Conservation (phyloP, 1,140 invertebrate genomes). For the Monochamus saltuarius region DNA sequence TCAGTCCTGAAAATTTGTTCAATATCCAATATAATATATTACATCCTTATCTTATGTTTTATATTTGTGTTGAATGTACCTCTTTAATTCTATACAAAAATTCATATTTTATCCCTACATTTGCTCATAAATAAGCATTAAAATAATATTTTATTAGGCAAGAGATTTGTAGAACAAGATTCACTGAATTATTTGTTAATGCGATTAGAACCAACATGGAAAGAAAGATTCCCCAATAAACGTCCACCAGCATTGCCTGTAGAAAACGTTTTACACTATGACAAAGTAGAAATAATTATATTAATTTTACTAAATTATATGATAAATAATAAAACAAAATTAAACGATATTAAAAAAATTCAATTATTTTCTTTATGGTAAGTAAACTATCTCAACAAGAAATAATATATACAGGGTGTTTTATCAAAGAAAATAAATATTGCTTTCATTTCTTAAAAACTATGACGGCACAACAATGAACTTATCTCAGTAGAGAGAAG, state of each 20-base stretch:
- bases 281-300: constrained; percentile 10
- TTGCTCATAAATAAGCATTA: no score
- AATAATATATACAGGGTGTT: no score
- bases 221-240: background rate
- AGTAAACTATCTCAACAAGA: background rate
- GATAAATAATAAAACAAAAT: constrained; percentile 10
- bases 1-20: no score
- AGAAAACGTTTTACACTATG: background rate
- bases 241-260: background rate
- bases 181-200: constrained; percentile 20
- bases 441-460: no score
- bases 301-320: constrained; percentile 12
- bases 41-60: no score
- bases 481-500: no score
- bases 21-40: no score
- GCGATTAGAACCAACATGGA: constrained; percentile 25
- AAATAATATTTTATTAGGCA: constrained; percentile 1
- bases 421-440: no score
- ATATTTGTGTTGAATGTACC: no score
- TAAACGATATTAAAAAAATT: constrained; percentile 3
- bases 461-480: no score
- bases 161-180: constrained; percentile 11
- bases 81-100: no score
- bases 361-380: constrained; percentile 22
- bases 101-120: no score